These are phyloP conservation scores for Phrynocephalus guinanensis DNA, from an alignment of 2,797 vertebrate species.

Conservation along the genomic window DNA sequence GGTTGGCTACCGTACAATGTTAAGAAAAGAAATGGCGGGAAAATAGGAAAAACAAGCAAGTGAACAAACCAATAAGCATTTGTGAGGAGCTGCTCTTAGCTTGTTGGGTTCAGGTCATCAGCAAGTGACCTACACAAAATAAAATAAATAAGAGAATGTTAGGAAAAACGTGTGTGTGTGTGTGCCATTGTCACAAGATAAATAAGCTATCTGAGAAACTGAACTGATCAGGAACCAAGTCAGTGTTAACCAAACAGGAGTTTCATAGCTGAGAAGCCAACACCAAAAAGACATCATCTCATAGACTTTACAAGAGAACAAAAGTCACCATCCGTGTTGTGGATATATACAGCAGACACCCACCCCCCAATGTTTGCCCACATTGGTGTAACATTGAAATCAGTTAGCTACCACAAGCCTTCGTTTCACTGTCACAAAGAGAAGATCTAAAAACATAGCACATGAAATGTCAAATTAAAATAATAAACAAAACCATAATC, in stretches of 20 bases:
- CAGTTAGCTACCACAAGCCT: neutral
- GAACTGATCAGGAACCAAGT: neutral
- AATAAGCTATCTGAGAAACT: neutral
- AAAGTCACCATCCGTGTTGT: neutral
- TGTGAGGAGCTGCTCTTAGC: neutral
- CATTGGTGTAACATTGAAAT: neutral
- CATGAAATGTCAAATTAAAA: neutral
- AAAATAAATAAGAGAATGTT: neutral
- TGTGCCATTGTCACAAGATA: neutral
- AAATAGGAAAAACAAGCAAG: neutral
- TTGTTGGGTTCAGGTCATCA: neutral
- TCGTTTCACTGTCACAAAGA: neutral
- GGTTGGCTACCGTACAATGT: neutral
- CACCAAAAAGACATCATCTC: neutral
- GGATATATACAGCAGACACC: neutral
- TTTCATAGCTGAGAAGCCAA: neutral
- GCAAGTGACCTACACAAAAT: neutral
- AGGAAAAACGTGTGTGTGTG: neutral
- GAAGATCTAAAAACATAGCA: neutral
- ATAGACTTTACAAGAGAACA: neutral
- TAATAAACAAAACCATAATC: neutral
- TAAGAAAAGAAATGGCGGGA: neutral
- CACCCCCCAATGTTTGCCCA: neutral
- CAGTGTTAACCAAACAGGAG: neutral
- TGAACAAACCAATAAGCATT: neutral